These are phyloP conservation scores for Mola mola DNA, from an alignment of 2,113 vertebrate genomes.

Conservation along the genomic window DNA sequence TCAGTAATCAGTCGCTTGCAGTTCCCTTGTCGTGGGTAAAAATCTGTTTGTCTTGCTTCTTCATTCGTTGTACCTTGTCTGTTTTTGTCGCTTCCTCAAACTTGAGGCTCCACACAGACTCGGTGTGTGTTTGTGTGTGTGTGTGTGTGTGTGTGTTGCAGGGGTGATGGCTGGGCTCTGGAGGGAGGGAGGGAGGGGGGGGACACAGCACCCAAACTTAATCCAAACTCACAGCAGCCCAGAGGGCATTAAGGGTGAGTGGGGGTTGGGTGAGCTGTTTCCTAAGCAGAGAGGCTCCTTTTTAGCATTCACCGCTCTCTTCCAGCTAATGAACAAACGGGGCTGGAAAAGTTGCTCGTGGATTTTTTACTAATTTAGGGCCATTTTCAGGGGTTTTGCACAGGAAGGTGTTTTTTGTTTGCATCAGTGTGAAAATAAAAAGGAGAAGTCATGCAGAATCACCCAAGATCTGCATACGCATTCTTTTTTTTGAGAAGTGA, in stretches of 20 bases:
- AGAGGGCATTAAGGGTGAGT: constrained; percentile 72
- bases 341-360: constrained; percentile 2
- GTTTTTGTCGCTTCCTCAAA: constrained; percentile 15
- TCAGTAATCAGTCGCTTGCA: too few species aligned
- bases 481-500: too few species aligned
- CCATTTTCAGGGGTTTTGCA: too few species aligned
- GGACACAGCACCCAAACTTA: constrained; percentile 75
- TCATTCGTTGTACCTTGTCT: too few species aligned
- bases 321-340: constrained; percentile 44
- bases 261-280: constrained; percentile 70
- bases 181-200: constrained; percentile 63
- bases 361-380: neutral
- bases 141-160: constrained; percentile 25
- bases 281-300: constrained; percentile 62
- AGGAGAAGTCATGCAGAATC: neutral
- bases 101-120: constrained; percentile 37
- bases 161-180: constrained; percentile 26
- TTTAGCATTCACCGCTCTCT: constrained; percentile 55
- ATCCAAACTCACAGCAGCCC: constrained; percentile 79
- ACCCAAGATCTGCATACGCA: too few species aligned
- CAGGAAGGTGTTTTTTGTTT: too few species aligned
- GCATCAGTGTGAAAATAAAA: neutral
- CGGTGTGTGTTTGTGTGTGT: constrained; percentile 15
- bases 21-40: neutral
- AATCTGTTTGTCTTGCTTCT: constrained; percentile 6